Base-by-base conservation (phyloP, 2,797 vertebrate species). In the Periparus ater region DNA sequence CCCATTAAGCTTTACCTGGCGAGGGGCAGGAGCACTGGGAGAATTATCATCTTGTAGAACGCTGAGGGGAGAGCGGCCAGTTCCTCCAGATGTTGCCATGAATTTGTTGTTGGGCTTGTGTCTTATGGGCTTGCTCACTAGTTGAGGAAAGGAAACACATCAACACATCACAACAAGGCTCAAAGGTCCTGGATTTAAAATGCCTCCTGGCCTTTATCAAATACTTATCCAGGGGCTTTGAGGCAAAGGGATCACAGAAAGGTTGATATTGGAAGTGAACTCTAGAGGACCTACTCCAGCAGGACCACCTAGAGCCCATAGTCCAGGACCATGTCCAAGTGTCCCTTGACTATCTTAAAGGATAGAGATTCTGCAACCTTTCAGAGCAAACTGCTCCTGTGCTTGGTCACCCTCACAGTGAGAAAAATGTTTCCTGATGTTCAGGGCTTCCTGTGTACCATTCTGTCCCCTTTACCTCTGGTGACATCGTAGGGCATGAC, bases 41-140 rank as follows among this genome's bases (percentile, higher is more conserved):
- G 98, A 98, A 88, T 98, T 98, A 86, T 98, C 98, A n/a, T 98
- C 98, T 66, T 96, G 98, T 5, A 99, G 98, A 91, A 98, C 81
- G 94, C 99, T 99, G 91, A 99, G 98, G 2, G 99, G 99, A 7
- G 99, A 99, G 53, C 99, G 98, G 16, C 98, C 98, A 47, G 98
- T 97, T 40, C 95, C 89, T 45, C 81, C 75, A 45, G 95, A 50
- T 4, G 91, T n/a, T 7, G 15, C 65, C 71, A 96, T 34, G 6
- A 95, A 76, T 80, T 98, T 98, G 92, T 61, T 95, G 42, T 58
- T 95, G 42, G 95, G 51, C 87, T 98, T 98, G 63, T 96, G 75
- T 79, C 94, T 97, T 12, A 45, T 5, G 0, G 66, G n/a, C 72
- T 97, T 98, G 81, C 84, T 94, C 73, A 96, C 98, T 98, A 62